Evolutionary conservation across 1,140 invertebrate species (phyloP), one percentile per base, ranked within the genome.

Genomic region (Agrilus planipennis): DNA sequence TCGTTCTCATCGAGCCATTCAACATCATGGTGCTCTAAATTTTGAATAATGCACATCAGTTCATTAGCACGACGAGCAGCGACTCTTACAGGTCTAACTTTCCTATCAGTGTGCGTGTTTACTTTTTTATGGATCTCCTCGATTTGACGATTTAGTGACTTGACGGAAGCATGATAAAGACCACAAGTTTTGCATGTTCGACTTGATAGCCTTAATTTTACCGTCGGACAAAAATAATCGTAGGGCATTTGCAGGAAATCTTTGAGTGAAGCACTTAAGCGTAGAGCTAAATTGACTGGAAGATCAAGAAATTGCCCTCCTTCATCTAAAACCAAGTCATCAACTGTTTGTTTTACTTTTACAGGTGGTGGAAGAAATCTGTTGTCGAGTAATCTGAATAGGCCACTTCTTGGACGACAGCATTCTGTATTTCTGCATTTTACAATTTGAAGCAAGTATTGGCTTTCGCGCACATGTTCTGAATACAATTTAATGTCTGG

Each of bases 381-480:
- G n/a, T n/a, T n/a, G n/a, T n/a, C n/a, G n/a, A n/a, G n/a, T n/a
- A 25, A 39, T 21, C 14, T 38, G 16, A 27, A 38, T 38, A 38
- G 18, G 21, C 36, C 36, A 38, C 14, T 38, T 27, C 39, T 40
- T 40, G 39, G 19, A 31, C 19, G 25, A 40, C 39, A 30, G 16
- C 39, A 40, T 31, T 40, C 28, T 20, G 17, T 40, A n/a, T 31
- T 40, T 31, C 18, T 40, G 32, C 39, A 40, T 21, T 40, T 40
- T 31, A 40, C 39, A 40, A 40, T 40, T 40, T 40, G 29, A 31
- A 40, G 39, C 28, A 40, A 40, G 28, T 31, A 40, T 40, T 40
- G 39, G 39, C 32, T 41, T 41, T 32, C 16, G n/a, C 40, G 22
- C 15, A 1, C 4, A n/a, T n/a, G n/a, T n/a, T n/a, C n/a, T n/a